Base-by-base conservation (phyloP, 2,888 invertebrate species). In the Catotricha subobsoleta region DNA sequence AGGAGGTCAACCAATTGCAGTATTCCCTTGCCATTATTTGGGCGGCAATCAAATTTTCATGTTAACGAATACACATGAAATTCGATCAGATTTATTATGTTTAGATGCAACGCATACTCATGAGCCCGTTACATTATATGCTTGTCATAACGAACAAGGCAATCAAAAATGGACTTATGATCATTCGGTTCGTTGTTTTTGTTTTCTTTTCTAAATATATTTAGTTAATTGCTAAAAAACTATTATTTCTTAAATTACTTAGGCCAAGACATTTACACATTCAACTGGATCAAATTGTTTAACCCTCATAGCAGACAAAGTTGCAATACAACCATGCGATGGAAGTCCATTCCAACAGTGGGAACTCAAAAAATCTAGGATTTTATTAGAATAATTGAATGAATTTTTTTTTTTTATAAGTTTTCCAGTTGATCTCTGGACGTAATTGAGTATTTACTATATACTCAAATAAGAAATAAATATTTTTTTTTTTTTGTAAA, bases 21-120 rank as follows among this genome's bases (percentile, higher is more conserved):
- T 21, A 21, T n/a, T 13, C n/a, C n/a, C 3, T 2, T 34, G 34
- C 8, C 34, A 34, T 21, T 21, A 34, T n/a, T 21, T 20, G 21
- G 34, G 34, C 25, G 25, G 25, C 7, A 34, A 34, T 21, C 34
- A 34, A 21, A 21, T 34, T 5, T 34, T 34, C 9, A 34, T 34
- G 34, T 7, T 34, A n/a, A 34, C 34, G 6, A 21, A 34, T 3
- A 34, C n/a, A 20, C 20, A 21, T 21, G 34, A 34, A 34, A 34
- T 34, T 21, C 34, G 34, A 13, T 19, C 20, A n/a, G 21, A 34
- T 5, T 20, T 20, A 34, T 34, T 34, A 6, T 34, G 34, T n/a
- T 34, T 34, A 10, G 34, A 34, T 8, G 34, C 34, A 4, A 34
- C 34, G 3, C n/a, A 3, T 5, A 20, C 34, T 5, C 20, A 13